Base-by-base conservation (phyloP, 1,140 invertebrate genomes). In the Protaetia brevitarsis region DNA sequence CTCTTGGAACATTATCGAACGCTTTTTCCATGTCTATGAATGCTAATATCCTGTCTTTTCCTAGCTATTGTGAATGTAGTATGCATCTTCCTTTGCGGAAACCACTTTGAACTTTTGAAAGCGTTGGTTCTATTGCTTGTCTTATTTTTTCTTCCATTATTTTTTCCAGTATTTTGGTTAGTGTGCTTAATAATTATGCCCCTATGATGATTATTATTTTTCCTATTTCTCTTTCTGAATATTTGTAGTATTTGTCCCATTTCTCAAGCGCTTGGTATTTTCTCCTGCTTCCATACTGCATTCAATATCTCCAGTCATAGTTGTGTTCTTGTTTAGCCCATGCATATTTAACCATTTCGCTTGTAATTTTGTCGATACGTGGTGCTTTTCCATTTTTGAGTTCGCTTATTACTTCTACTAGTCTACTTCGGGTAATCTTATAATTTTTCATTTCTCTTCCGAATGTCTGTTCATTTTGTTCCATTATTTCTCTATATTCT, bases 191-290 rank as follows among this genome's bases (percentile, higher is more conserved):
- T 19, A 56, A 19, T 56, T 56, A 56, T 7, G 11, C 45, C 45
- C 19, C 45, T 19, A 16, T 56, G 19, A 7, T 7, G 11, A 56
- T 56, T 56, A 19, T 19, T 13, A 27, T 56, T 56, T 56, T 56
- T 19, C n/a, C n/a, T n/a, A n/a, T n/a, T n/a, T n/a, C n/a, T 27
- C 10, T 60, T 60, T 16, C 29, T 60, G 58, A 28, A 28, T 60
- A 60, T 28, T 60, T 1, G 58, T 16, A 28, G 8, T 60, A 60
- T 60, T 8, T 27, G 13, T 13, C 58, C 58, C 28, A 60, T 21
- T 60, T 60, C 23, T 7, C 45, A 56, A 16, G 2, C 58, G 1
- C n/a, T 60, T 60, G 58, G 58, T 30, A 60, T 60, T 23, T 60
- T 27, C 19, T 60, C 29, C n/a, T 27, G 2, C 19, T 60, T 29